A percentile compares a stretch with the other conserved stretches of the same genome.
phyloP scores from a whole-genome alignment of 2,113 vertebrate species.

The Microcebus murinus region DNA sequence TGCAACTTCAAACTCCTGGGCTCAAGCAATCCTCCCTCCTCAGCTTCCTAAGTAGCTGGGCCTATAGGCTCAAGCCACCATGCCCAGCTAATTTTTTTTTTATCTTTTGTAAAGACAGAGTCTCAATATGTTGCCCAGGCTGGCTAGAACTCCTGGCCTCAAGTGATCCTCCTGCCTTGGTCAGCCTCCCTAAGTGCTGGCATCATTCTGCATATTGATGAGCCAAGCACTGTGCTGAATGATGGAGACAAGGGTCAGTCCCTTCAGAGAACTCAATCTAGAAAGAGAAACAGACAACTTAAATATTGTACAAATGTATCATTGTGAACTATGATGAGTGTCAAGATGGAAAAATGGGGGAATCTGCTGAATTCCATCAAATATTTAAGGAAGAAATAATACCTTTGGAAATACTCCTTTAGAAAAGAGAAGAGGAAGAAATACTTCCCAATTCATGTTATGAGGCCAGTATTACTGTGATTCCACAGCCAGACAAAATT shows the following conservation, averaged over 20 bases:
- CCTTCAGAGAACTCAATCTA: background rate
- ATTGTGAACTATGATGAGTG: background rate
- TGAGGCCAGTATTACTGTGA: background rate
- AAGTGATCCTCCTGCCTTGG: too few relatives aligned
- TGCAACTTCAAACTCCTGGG: too few relatives aligned
- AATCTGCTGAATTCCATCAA: background rate
- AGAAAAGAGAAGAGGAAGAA: background rate
- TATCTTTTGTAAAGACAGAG: too few relatives aligned
- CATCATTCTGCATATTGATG: too few relatives aligned
- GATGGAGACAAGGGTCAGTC: background rate
- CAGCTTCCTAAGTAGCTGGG: too few relatives aligned
- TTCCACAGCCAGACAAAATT: conserved; percentile 6
- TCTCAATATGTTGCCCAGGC: too few relatives aligned
- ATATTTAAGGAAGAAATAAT: background rate
- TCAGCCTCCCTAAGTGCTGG: too few relatives aligned
- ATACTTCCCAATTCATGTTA: background rate
- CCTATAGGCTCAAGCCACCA: too few relatives aligned
- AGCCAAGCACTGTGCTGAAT: background rate
- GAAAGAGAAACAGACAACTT: background rate
- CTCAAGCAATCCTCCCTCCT: too few relatives aligned
- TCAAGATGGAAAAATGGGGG: background rate
- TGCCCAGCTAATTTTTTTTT: too few relatives aligned
- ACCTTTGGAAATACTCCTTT: background rate
- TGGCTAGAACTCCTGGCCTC: too few relatives aligned
- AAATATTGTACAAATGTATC: background rate